Base-by-base conservation (phyloP, 2,797 vertebrate species). In the Numenius phaeopus region DNA sequence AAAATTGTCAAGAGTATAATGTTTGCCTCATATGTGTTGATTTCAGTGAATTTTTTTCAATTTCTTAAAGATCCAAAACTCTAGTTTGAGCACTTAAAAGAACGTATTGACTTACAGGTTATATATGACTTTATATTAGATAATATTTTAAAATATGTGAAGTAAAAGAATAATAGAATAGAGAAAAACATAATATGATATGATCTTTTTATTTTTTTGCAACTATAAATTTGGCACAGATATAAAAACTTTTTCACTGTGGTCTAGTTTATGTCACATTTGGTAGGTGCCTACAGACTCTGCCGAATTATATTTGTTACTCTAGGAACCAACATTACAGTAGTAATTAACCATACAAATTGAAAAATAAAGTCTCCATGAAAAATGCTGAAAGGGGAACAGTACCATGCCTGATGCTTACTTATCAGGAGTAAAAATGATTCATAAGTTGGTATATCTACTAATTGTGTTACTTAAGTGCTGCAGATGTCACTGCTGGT, bases 51-150 rank as follows among this genome's bases (percentile, higher is more conserved):
- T 70, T 50, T 39, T 58, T 46, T 75, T 44, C 18, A 55, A 1
- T 82, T 85, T 92, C 80, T 80, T 30, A 89, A 72, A 67, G 27
- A 71, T n/a, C 59, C 44, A 52, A 40, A 83, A 40, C 9, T 65
- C 17, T 46, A 24, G 6, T 49, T 73, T 65, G 50, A 83, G 23
- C 49, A 55, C 26, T 72, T 83, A 40, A n/a, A 78, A 70, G 10
- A 59, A 44, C 4, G 3, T 17, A 26, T 26, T 5, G 2, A 42
- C 14, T 64, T 75, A 12, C 0, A 0, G 39, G 4, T 30, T 71
- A 59, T 46, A 19, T 47, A 11, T 7, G 11, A 47, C 10, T 34
- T 71, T 59, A 23, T 37, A 7, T 64, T 37, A 50, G 15, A 61
- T 9, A 46, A 10, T 24, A 40, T 61, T 87, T 77, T 14, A 23